Conservation (phyloP, 1,140 invertebrate species). For the Sminthurinus signatus region DNA sequence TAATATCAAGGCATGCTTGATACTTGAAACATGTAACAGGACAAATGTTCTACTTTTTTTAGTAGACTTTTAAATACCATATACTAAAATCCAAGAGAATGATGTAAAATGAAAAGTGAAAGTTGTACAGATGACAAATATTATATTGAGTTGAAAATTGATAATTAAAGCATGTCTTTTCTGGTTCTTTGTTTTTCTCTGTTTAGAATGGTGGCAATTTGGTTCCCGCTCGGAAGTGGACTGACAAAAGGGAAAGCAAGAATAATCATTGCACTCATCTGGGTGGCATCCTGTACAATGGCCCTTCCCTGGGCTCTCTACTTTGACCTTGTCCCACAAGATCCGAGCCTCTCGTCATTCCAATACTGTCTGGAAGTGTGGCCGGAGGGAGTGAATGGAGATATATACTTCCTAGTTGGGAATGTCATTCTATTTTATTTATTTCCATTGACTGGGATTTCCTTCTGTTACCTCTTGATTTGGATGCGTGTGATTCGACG, state of each 20-base stretch:
- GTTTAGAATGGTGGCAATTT: conserved; percentile 85
- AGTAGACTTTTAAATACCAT: too few relatives aligned
- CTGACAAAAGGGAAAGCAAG: conserved; percentile 78
- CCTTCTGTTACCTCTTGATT: conserved; percentile 85
- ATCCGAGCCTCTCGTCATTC: conserved; percentile 46
- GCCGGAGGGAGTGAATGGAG: conserved; percentile 69
- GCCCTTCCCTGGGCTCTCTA: conserved; percentile 85
- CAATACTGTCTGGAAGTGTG: conserved; percentile 75
- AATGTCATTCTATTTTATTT: conserved; percentile 87
- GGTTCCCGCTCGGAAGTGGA: conserved; percentile 85
- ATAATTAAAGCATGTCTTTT: too few relatives aligned
- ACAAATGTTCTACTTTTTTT: too few relatives aligned
- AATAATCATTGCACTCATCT: conserved; percentile 82
- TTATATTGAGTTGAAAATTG: too few relatives aligned
- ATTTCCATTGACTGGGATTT: conserved; percentile 84
- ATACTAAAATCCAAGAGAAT: too few relatives aligned
- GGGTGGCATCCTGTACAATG: conserved; percentile 74
- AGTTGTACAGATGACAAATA: too few relatives aligned
- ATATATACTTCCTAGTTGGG: conserved; percentile 79
- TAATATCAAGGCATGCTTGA: too few relatives aligned
- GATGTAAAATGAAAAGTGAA: too few relatives aligned
- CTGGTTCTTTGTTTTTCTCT: too few relatives aligned
- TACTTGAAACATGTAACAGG: too few relatives aligned
- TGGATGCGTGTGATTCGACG: conserved; percentile 85
- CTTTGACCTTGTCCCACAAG: conserved; percentile 66